Evolutionary conservation across 37 sponge, comb jelly and placozoan species (phyloP), one percentile per base, ranked within the genome.

Genomic region (Mnemiopsis leidyi): DNA sequence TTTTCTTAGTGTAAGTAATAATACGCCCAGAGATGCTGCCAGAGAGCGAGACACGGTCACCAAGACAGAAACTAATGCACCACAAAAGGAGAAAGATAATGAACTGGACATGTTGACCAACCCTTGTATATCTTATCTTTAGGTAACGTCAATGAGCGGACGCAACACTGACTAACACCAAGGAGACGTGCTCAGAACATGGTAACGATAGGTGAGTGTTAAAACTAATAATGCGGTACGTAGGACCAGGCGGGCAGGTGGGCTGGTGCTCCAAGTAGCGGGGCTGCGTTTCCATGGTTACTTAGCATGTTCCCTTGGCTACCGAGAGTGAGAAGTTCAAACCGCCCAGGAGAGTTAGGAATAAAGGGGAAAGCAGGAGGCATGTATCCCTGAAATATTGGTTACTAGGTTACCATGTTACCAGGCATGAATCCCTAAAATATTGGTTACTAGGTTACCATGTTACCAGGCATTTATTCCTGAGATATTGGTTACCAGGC

Each of bases 271-370:
- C 73, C 73, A 25, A 69, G 73, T n/a, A 69, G 73, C n/a, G 24
- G 73, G 28, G 73, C 73, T 3, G 73, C 73, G 73, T 69, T 69
- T 69, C 73, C 73, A 69, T 69, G 73, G 73, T 69, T 69, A 28
- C 73, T 25, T 3, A 69, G n/a, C 9, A 69, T 2, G 73, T 69
- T 69, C 2, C 73, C 73, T 28, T 69, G 73, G 73, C 21, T 69
- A 69, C 73, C 73, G 21, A 69, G 73, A 28, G 73, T 25, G 3
- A 69, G 73, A 18, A 48, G 61, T 13, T 48, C 61, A 13, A 48
- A 5, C 5, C 61, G 61, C 5, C 61, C 61, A 1, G 73, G 2
- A 25, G 73, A 69, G 73, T 25, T 69, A 3, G 73, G 73, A 21
- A 69, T 25, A 25, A n/a, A 69, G 28, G 24, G 73, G 73, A 69